Evolutionary conservation across 2,113 vertebrate species (phyloP), one percentile per base, ranked within the genome.

Genomic region (Deroptyus accipitrinus): DNA sequence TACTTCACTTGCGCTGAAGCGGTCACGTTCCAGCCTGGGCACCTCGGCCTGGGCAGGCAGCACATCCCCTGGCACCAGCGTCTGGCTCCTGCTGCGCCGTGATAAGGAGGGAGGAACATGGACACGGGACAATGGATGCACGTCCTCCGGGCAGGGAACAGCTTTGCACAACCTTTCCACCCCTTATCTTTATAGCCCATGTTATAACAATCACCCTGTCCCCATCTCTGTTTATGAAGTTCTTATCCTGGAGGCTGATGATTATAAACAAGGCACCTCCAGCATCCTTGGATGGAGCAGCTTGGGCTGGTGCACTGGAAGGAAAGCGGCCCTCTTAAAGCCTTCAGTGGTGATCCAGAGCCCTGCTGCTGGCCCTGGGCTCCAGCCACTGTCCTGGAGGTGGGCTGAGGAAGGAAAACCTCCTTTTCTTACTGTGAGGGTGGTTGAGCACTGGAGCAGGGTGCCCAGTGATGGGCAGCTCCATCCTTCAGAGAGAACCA

Each of bases 131-230:
- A 7, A 57, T 52, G 80, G 41, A 28, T 24, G 15, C 27, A 3
- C 2, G 5, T 88, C 78, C 86, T 66, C 68, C 6, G 1, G 8
- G 68, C 13, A 69, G 3, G 6, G 28, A 31, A 7, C 4, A 66
- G 42, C 86, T 90, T 64, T 59, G 79, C 22, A 2, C 61, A 17
- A 12, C 52, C 72, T 80, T 75, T 46, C 83, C 44, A 48, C 33
- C 70, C 69, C 94, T 95, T 96, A 95, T 96, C 95, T 95, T 92
- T 90, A 86, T 17, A 57, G 64, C 55, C 81, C 74, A 33, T 3
- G 4, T 78, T 90, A 74, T 1, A 61, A 42, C 61, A 48, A 61
- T 86, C 17, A 10, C 66, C 31, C 13, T 3, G 1, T 39, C 64
- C 83, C 39, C 13, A 2, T 55, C 39, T 72, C 90, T 86, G 41